These are phyloP conservation scores for Polyodon spathula DNA, from an alignment of 2,113 vertebrate species.

Conservation along the genomic window DNA sequence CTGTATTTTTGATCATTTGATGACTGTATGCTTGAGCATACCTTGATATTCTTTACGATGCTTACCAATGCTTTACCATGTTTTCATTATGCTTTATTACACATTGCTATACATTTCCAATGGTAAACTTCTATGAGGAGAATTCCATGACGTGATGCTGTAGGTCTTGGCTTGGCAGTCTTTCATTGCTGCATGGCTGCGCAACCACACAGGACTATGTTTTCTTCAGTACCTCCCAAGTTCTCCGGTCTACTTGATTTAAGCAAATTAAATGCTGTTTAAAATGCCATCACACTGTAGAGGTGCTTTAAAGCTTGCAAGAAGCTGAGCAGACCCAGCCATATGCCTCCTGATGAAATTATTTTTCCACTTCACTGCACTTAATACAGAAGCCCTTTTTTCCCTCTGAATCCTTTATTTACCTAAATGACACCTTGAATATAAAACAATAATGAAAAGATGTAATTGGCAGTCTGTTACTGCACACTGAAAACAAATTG, in stretches of 20 bases:
- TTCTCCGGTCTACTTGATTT: constrained; percentile 3
- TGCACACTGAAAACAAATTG: constrained; percentile 6
- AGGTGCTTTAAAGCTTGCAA: not conserved
- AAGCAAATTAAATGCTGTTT: constrained; percentile 9
- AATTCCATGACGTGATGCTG: not conserved
- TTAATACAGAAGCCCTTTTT: constrained; percentile 7
- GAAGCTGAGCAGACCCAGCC: not conserved
- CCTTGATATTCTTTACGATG: too few relatives aligned
- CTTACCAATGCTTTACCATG: too few relatives aligned
- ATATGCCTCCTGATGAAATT: constrained; percentile 3
- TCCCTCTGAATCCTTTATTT: not conserved
- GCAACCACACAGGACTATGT: not conserved
- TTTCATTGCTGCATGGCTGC: not conserved
- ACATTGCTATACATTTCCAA: too few relatives aligned
- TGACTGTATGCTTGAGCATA: too few relatives aligned
- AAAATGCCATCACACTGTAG: not conserved
- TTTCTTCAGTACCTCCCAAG: not conserved
- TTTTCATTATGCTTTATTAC: too few relatives aligned
- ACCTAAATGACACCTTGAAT: not conserved
- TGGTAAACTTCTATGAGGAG: too few relatives aligned
- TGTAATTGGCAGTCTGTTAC: not conserved
- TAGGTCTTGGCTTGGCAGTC: not conserved
- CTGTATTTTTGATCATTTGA: too few relatives aligned
- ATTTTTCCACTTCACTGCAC: constrained; percentile 4
- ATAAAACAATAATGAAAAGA: not conserved